Conservation (phyloP, 1,140 invertebrate species). For the Berghia stephanieae region DNA sequence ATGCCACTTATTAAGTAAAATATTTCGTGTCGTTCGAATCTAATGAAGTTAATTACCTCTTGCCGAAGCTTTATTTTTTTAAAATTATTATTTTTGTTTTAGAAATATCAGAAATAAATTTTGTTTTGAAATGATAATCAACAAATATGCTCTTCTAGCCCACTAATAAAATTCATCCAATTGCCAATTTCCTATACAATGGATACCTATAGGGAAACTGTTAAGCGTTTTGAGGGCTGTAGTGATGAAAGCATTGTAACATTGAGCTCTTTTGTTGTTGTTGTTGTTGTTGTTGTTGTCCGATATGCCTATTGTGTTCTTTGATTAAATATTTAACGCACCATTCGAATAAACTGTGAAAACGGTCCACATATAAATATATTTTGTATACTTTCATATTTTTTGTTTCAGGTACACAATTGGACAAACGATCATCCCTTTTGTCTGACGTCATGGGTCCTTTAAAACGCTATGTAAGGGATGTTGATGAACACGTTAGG, state of each 20-base stretch:
- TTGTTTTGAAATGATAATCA: too few species aligned
- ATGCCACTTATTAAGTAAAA: background rate
- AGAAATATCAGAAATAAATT: too few species aligned
- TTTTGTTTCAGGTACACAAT: conserved; percentile 2
- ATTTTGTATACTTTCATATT: background rate
- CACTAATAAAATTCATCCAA: too few species aligned
- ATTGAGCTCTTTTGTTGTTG: too few species aligned
- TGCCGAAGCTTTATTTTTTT: too few species aligned
- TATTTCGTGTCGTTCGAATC: background rate
- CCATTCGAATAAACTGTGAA: background rate
- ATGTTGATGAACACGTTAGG: conserved; percentile 13
- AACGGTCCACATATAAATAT: background rate
- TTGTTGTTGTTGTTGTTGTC: background rate
- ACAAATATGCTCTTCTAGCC: too few species aligned
- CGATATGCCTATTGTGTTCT: background rate
- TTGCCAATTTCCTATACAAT: too few species aligned
- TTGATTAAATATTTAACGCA: background rate
- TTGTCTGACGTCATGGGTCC: conserved; percentile 35
- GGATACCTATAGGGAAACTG: too few species aligned
- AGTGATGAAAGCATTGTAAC: too few species aligned
- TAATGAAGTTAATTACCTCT: too few species aligned
- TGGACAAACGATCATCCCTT: conserved; percentile 1
- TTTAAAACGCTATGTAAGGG: conserved; percentile 29
- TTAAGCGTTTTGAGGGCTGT: too few species aligned
- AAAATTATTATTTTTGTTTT: too few species aligned